Percentiles rank a stretch among this genome's conserved stretches.
Conservation (phyloP, 2,888 invertebrate genomes). For the Melinaea menophilus region DNA sequence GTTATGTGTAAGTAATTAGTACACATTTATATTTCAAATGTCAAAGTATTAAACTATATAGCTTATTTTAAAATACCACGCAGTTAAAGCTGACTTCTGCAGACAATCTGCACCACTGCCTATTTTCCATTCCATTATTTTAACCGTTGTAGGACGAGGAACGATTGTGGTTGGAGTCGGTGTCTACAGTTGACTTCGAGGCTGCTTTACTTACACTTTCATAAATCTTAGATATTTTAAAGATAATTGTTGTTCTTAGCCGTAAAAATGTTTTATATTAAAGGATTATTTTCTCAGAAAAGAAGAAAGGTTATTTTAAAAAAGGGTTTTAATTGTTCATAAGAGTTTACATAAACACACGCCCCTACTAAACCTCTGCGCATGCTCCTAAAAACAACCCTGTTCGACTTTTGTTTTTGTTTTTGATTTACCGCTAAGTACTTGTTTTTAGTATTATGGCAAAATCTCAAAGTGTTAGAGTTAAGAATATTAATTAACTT, state of each 20-base stretch:
- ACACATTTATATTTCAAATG: no score
- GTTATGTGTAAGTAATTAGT: no score
- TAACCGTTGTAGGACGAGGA: no score
- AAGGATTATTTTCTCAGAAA: conserved; percentile 11
- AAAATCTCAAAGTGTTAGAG: conserved; percentile 13
- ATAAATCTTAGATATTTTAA: no score
- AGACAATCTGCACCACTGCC: no score
- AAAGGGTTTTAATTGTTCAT: conserved; percentile 14
- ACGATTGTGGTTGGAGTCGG: no score
- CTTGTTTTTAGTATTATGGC: conserved; percentile 19
- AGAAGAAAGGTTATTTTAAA: conserved; percentile 13
- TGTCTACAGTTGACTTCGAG: no score
- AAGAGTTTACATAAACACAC: conserved; percentile 21
- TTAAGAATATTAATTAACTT: background rate
- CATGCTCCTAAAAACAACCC: conserved; percentile 22
- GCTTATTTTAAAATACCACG: no score
- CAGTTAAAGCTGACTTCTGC: no score
- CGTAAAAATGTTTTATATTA: background rate
- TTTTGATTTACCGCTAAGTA: conserved; percentile 22
- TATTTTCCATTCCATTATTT: no score
- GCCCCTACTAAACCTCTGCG: conserved; percentile 19
- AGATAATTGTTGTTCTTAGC: background rate
- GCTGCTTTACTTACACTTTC: no score
- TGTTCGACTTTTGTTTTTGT: conserved; percentile 27
- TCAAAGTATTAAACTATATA: no score